Evolutionary conservation across 2,113 vertebrate genomes (phyloP).

Genomic region (Notothenia coriiceps): DNA sequence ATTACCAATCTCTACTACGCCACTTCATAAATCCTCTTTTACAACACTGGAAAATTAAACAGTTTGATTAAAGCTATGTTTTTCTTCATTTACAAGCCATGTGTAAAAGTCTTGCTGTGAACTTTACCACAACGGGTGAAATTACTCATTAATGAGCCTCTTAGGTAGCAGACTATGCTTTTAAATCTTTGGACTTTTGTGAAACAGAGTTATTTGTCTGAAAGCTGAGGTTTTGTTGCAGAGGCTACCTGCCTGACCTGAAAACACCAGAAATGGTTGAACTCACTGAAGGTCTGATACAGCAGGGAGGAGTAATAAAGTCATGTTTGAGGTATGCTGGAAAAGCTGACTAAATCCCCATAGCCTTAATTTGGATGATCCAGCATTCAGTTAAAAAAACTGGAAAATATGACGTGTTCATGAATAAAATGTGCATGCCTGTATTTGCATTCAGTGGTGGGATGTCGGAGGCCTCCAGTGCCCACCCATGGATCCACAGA

Average conservation of each 20-base stretch:
- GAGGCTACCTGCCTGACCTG: slow-evolving; percentile 20
- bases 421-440: slow-evolving; percentile 55
- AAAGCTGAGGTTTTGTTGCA: slow-evolving; percentile 2
- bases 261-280: slow-evolving; percentile 5
- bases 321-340: neutral
- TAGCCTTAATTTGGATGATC: neutral
- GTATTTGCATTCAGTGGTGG: slow-evolving; percentile 88
- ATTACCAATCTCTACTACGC: slow-evolving; percentile 37
- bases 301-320: slow-evolving; percentile 13
- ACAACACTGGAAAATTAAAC: slow-evolving; percentile 61
- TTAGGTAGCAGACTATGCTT: slow-evolving; percentile 21
- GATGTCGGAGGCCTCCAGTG: slow-evolving; percentile 88
- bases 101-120: slow-evolving; percentile 53
- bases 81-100: slow-evolving; percentile 47
- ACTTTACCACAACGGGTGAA: slow-evolving; percentile 47
- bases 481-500: slow-evolving; percentile 87
- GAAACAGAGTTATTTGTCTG: slow-evolving; percentile 10
- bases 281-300: slow-evolving; percentile 16
- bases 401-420: slow-evolving; percentile 32
- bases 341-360: slow-evolving; percentile 25
- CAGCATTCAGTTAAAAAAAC: neutral
- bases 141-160: slow-evolving; percentile 55
- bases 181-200: slow-evolving; percentile 32
- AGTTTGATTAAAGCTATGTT: slow-evolving; percentile 57
- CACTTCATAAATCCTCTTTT: slow-evolving; percentile 59